A percentile compares a stretch with the other conserved stretches of the same genome.
Conservation (phyloP, 2,888 invertebrate species). For the Amphipyra berbera region DNA sequence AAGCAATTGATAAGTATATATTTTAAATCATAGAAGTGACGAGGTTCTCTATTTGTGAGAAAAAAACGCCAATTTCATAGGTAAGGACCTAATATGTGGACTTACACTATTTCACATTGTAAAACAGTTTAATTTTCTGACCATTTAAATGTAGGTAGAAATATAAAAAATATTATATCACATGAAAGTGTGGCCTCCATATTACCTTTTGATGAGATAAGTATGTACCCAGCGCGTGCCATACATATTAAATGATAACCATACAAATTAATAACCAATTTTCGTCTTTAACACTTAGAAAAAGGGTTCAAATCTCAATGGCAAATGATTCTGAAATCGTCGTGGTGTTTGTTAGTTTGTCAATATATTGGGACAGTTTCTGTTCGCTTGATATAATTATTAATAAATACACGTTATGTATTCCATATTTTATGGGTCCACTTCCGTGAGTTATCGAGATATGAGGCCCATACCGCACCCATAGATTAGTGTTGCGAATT, state of each 20-base stretch:
- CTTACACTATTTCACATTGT: too few species aligned
- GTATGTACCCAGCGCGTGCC: conserved; percentile 12
- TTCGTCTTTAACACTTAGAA: conserved; percentile 3
- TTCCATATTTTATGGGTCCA: conserved; percentile 10
- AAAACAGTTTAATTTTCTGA: neutral
- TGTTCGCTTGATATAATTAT: conserved; percentile 4
- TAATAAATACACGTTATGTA: conserved; percentile 15
- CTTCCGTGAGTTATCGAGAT: conserved; percentile 15
- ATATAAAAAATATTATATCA: conserved; percentile 1
- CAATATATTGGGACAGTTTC: conserved; percentile 3
- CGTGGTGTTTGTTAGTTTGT: conserved; percentile 13
- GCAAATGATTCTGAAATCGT: neutral
- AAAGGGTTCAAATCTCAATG: conserved; percentile 2
- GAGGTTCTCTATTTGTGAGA: too few species aligned
- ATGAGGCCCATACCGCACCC: too few species aligned
- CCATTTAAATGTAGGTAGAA: neutral
- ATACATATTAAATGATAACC: conserved; percentile 9
- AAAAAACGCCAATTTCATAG: too few species aligned
- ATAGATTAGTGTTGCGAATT: conserved; percentile 10
- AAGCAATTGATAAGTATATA: too few species aligned
- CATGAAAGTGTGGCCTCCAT: conserved; percentile 25
- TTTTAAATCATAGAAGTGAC: too few species aligned
- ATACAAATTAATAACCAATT: neutral
- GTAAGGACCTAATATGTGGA: too few species aligned
- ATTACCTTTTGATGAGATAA: conserved; percentile 11